These are phyloP conservation scores for Clanis bilineata DNA, from an alignment of 2,888 invertebrate species.

Conservation along the genomic window DNA sequence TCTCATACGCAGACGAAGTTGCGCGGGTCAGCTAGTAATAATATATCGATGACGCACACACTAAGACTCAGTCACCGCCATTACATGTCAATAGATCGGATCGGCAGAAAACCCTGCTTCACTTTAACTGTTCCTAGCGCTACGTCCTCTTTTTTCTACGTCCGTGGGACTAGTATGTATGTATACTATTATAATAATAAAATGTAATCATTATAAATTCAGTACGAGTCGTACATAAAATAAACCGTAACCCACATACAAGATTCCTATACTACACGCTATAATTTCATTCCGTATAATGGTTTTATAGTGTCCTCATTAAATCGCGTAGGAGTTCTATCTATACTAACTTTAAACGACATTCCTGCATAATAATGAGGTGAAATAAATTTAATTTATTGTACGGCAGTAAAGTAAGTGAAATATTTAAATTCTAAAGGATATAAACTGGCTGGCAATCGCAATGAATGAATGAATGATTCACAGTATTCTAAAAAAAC, in stretches of 20 bases:
- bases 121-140: too few relatives aligned
- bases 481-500: too few relatives aligned
- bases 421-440: neutral
- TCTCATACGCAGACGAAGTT: too few relatives aligned
- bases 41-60: too few relatives aligned
- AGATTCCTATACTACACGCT: neutral
- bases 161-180: too few relatives aligned
- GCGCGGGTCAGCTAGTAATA: too few relatives aligned
- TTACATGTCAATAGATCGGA: too few relatives aligned
- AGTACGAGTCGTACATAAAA: neutral
- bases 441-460: neutral
- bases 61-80: too few relatives aligned
- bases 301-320: conserved; percentile 3
- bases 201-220: neutral
- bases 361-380: neutral
- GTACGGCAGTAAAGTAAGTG: neutral
- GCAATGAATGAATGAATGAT: too few relatives aligned
- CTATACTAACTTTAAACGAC: neutral
- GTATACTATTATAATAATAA: neutral
- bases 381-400: neutral
- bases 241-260: conserved; percentile 1
- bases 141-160: too few relatives aligned
- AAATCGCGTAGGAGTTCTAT: neutral
- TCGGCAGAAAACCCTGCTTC: too few relatives aligned
- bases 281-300: conserved; percentile 3